Percentiles rank a stretch among this genome's conserved stretches.
Conservation (phyloP, 2,888 invertebrate genomes). For the Callosobruchus maculatus region DNA sequence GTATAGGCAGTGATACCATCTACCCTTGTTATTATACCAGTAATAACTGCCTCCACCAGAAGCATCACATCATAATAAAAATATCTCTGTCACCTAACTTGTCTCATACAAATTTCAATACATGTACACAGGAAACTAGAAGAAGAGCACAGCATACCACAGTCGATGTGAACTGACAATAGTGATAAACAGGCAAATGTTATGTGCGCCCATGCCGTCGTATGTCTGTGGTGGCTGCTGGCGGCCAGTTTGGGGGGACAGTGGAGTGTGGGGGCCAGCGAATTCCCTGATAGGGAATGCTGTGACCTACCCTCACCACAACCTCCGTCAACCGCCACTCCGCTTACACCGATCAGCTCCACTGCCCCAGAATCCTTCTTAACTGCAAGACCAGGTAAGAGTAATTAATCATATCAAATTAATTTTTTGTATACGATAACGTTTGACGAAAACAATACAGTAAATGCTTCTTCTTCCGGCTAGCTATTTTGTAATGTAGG, state of each 20-base stretch:
- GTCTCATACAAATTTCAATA: neutral
- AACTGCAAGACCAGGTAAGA: slow-evolving; percentile 48
- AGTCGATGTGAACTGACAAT: neutral
- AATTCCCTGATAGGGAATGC: slow-evolving; percentile 89
- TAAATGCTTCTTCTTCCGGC: no score
- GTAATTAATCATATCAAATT: no score
- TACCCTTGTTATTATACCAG: no score
- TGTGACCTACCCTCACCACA: slow-evolving; percentile 68
- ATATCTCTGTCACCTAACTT: neutral
- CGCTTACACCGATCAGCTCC: slow-evolving; percentile 10
- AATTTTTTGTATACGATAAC: no score
- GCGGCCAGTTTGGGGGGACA: slow-evolving; percentile 37
- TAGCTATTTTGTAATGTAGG: no score
- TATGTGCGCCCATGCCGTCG: slow-evolving; percentile 41
- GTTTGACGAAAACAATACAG: no score
- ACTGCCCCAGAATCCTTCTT: slow-evolving; percentile 7
- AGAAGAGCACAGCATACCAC: neutral
- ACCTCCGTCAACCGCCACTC: slow-evolving; percentile 52
- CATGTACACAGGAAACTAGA: neutral
- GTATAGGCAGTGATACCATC: no score
- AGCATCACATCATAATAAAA: no score
- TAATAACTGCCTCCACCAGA: no score
- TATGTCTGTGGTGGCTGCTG: slow-evolving; percentile 43
- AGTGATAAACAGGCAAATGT: slow-evolving; percentile 27
- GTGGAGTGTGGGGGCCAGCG: slow-evolving; percentile 60